Percentiles rank a stretch among this genome's conserved stretches.
Evolutionary conservation across 2,113 vertebrate genomes (phyloP).

Genomic region (Tinamus guttatus): DNA sequence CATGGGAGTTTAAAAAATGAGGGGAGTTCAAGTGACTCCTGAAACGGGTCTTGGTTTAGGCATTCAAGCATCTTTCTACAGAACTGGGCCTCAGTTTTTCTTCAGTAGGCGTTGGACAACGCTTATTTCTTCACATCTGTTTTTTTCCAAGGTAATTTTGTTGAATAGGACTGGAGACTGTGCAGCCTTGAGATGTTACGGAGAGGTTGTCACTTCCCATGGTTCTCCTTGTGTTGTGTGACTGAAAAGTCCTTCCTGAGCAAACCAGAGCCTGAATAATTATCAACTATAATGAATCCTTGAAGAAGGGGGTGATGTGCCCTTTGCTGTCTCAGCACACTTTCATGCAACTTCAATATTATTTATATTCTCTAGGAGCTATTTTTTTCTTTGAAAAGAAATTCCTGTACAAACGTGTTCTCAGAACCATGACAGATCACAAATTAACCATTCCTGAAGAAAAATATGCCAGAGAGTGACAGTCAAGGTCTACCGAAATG

Average conservation of each 20-base stretch:
- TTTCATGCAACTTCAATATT: not conserved
- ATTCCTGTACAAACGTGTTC: not conserved
- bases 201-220: not conserved
- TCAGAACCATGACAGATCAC: not conserved
- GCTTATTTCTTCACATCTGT: not conserved
- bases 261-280: not conserved
- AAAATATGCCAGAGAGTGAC: not conserved
- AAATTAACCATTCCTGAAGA: not conserved
- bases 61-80: not conserved
- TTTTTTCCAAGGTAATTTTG: not conserved
- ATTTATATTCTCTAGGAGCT: not conserved
- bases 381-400: not conserved
- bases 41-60: rapidly evolving
- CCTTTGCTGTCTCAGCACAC: not conserved
- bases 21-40: not conserved
- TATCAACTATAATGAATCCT: not conserved
- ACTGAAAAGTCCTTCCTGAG: not conserved
- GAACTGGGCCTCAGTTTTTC: not conserved
- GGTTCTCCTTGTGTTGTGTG: not conserved
- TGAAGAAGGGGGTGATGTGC: not conserved
- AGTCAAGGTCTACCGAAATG: not conserved
- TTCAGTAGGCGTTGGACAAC: not conserved
- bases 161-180: not conserved
- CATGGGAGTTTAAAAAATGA: not conserved
- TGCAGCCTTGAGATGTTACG: not conserved